Evolutionary conservation across 1,140 invertebrate genomes (phyloP).

Genomic region (Eumaeus atala): DNA sequence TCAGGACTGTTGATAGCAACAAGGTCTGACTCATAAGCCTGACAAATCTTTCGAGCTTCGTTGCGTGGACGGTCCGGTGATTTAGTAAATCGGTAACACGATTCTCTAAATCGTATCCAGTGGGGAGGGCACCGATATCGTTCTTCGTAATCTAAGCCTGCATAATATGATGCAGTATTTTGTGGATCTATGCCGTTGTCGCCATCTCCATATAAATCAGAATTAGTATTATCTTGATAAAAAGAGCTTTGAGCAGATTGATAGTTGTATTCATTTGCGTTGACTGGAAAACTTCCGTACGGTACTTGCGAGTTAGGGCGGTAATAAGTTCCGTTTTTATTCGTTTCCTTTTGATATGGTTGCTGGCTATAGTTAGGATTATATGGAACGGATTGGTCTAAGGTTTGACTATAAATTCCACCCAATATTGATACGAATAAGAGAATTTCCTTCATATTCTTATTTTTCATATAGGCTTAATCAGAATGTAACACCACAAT

Average conservation of each 20-base stretch:
- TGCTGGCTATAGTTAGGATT: constrained; percentile 48
- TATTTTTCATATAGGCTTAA: constrained; percentile 24
- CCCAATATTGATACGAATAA: constrained; percentile 33
- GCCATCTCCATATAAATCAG: constrained; percentile 45
- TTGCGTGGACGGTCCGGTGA: constrained; percentile 85
- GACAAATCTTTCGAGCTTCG: constrained; percentile 87
- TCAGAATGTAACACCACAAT: constrained; percentile 1
- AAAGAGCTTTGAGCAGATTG: constrained; percentile 53
- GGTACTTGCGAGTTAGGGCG: constrained; percentile 49
- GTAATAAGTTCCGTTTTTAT: constrained; percentile 45
- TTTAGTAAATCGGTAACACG: constrained; percentile 92
- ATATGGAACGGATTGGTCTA: constrained; percentile 39
- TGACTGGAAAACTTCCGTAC: constrained; percentile 57
- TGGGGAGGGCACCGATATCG: constrained; percentile 84
- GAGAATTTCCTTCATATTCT: constrained; percentile 42
- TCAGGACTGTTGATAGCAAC: constrained; percentile 86
- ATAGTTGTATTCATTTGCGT: constrained; percentile 45
- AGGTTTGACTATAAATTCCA: constrained; percentile 40
- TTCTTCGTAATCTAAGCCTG: constrained; percentile 60
- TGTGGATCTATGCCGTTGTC: constrained; percentile 60
- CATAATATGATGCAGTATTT: constrained; percentile 52
- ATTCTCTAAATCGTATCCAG: constrained; percentile 84
- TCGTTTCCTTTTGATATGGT: constrained; percentile 36
- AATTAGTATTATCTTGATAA: constrained; percentile 47
- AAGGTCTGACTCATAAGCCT: constrained; percentile 86